Conservation (phyloP, 1,140 invertebrate genomes). For the Saccostrea glomerata region DNA sequence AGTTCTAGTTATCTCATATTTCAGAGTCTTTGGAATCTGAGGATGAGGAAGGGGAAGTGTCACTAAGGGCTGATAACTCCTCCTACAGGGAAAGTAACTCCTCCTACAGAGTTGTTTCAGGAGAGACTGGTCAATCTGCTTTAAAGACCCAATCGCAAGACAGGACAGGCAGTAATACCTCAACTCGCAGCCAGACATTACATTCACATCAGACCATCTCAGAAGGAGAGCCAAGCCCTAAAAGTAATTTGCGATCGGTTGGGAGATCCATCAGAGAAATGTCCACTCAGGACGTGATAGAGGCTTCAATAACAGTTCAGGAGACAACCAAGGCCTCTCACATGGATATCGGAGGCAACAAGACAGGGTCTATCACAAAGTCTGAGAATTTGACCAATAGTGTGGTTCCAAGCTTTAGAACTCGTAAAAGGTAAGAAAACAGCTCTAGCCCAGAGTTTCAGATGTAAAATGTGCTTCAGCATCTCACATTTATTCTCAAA, state of each 20-base stretch:
- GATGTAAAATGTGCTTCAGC: neutral
- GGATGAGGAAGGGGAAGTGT: neutral
- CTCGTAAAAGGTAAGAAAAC: conserved; percentile 57
- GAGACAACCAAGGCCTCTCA: conserved; percentile 21
- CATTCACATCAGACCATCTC: neutral
- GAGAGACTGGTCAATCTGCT: neutral
- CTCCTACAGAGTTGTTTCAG: neutral
- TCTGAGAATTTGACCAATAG: conserved; percentile 31
- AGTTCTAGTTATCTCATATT: no score
- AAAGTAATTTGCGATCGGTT: neutral
- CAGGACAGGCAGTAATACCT: neutral
- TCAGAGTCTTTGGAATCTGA: neutral
- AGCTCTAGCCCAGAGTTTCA: neutral
- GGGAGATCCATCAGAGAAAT: neutral
- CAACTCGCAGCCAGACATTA: neutral
- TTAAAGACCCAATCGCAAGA: neutral
- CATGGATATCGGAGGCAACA: conserved; percentile 54
- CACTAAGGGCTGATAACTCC: neutral
- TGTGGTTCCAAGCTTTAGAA: conserved; percentile 54
- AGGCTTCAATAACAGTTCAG: no score
- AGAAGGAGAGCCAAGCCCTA: neutral
- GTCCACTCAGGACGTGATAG: neutral
- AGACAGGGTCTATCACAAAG: conserved; percentile 59
- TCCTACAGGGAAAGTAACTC: neutral
- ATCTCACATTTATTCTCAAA: neutral